These are phyloP conservation scores for Anguilla pacifica DNA, from an alignment of 2,797 vertebrate genomes.

Conservation along the genomic window DNA sequence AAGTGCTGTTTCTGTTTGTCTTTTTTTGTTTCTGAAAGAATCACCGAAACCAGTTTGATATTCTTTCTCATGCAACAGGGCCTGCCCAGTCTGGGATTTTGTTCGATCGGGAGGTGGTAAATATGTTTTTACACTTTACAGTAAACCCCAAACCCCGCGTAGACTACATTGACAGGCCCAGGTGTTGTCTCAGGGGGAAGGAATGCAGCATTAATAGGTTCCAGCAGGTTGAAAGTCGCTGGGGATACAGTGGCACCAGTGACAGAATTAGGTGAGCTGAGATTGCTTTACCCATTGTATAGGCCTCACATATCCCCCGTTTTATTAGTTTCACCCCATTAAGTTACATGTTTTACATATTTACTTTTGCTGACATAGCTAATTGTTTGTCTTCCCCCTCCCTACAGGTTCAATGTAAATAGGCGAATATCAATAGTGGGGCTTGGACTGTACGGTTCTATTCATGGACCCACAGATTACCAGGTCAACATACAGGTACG, in stretches of 20 bases:
- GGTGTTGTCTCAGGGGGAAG: slow-evolving; percentile 94
- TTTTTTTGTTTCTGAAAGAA: slow-evolving; percentile 36
- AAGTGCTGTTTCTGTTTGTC: not conserved
- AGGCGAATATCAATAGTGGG: slow-evolving; percentile 95
- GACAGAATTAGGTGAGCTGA: slow-evolving; percentile 87
- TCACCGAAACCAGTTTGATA: slow-evolving; percentile 68
- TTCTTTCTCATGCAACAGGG: slow-evolving; percentile 78
- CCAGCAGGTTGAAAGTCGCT: slow-evolving; percentile 96
- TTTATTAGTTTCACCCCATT: not conserved
- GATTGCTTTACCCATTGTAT: not conserved
- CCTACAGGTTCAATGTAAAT: slow-evolving; percentile 88
- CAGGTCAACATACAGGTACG: slow-evolving; percentile 98
- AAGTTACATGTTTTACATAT: not conserved
- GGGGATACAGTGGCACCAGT: slow-evolving; percentile 97
- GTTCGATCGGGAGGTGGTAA: slow-evolving; percentile 93
- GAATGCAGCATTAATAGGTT: slow-evolving; percentile 95
- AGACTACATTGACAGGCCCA: slow-evolving; percentile 92
- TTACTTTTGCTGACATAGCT: not conserved
- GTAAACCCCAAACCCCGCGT: slow-evolving; percentile 97
- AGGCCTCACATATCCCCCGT: not conserved
- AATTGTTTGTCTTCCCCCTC: slow-evolving; percentile 20
- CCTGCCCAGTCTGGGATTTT: slow-evolving; percentile 93
- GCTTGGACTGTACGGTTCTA: slow-evolving; percentile 95
- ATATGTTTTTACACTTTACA: slow-evolving; percentile 97
- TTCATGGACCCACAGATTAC: slow-evolving; percentile 97